A percentile compares a stretch with the other conserved stretches of the same genome.
Conservation (phyloP, 2,888 invertebrate genomes). For the Eucera pruinosa region DNA sequence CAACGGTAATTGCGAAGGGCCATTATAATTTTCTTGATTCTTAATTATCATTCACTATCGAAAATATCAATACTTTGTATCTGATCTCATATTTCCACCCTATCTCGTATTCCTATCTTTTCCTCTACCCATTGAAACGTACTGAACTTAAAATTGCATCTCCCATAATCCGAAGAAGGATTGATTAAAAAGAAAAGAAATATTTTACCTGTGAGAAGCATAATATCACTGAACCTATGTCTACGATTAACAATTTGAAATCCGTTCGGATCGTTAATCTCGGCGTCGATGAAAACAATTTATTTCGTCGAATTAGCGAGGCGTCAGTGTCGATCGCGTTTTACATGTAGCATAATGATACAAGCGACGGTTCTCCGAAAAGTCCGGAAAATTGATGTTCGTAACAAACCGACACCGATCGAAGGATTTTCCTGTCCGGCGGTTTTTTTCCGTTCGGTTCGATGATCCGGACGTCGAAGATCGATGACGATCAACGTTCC, state of each 20-base stretch:
- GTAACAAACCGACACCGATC: slow-evolving; percentile 17
- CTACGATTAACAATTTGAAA: slow-evolving; percentile 15
- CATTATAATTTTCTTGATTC: no score
- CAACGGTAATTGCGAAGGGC: no score
- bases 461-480: slow-evolving; percentile 46
- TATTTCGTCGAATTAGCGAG: slow-evolving; percentile 26
- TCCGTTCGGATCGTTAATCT: slow-evolving; percentile 26
- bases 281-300: slow-evolving; percentile 24
- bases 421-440: slow-evolving; percentile 41
- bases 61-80: no score
- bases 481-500: slow-evolving; percentile 44
- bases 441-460: slow-evolving; percentile 18
- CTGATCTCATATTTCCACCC: no score
- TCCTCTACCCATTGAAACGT: no score
- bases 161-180: no score
- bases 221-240: background rate
- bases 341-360: slow-evolving; percentile 50
- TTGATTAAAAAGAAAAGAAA: no score
- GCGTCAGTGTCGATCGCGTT: slow-evolving; percentile 27
- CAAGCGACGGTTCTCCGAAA: slow-evolving; percentile 31
- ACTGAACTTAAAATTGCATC: no score
- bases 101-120: no score
- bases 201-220: background rate
- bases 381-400: slow-evolving; percentile 60
- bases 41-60: no score